Evolutionary conservation across 2,797 vertebrate genomes (phyloP).

Genomic region (Ceryle rudis): DNA sequence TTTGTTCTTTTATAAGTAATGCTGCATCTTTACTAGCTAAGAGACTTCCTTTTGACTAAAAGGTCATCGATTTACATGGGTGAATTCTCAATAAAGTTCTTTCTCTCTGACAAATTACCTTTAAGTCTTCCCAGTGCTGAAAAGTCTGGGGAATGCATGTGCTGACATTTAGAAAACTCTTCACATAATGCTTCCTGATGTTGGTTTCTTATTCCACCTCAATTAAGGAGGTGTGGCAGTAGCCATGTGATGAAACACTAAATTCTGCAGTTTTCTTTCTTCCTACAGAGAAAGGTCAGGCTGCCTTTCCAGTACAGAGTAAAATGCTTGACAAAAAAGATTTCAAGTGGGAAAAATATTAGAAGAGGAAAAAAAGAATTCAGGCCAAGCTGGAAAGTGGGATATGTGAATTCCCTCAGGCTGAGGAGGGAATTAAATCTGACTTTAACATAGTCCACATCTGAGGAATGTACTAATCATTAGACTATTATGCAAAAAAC

Average conservation of each 20-base stretch:
- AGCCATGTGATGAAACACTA: slow-evolving; percentile 60
- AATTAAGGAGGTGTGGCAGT: slow-evolving; percentile 66
- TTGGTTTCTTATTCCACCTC: slow-evolving; percentile 62
- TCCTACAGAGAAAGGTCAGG: slow-evolving; percentile 54
- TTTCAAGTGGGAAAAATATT: neutral
- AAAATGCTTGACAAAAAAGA: slow-evolving; percentile 27
- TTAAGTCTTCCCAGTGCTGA: slow-evolving; percentile 51
- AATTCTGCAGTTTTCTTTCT: slow-evolving; percentile 38
- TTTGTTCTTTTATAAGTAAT: slow-evolving; percentile 65
- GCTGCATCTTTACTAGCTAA: slow-evolving; percentile 66
- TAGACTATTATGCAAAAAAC: neutral
- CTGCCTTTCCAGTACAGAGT: slow-evolving; percentile 28
- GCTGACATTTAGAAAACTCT: slow-evolving; percentile 73
- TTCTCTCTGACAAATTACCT: slow-evolving; percentile 73
- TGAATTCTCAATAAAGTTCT: slow-evolving; percentile 72
- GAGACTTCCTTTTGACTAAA: slow-evolving; percentile 71
- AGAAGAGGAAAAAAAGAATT: slow-evolving; percentile 10
- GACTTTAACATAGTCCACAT: neutral
- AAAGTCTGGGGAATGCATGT: slow-evolving; percentile 57
- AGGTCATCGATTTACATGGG: slow-evolving; percentile 75
- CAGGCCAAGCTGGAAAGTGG: slow-evolving; percentile 8
- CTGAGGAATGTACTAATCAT: neutral
- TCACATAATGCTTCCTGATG: slow-evolving; percentile 65
- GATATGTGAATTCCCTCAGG: slow-evolving; percentile 6
- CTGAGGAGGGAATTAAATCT: slow-evolving; percentile 13